These are phyloP conservation scores for Numenius arquata DNA, from an alignment of 2,113 vertebrate genomes.

Conservation along the genomic window DNA sequence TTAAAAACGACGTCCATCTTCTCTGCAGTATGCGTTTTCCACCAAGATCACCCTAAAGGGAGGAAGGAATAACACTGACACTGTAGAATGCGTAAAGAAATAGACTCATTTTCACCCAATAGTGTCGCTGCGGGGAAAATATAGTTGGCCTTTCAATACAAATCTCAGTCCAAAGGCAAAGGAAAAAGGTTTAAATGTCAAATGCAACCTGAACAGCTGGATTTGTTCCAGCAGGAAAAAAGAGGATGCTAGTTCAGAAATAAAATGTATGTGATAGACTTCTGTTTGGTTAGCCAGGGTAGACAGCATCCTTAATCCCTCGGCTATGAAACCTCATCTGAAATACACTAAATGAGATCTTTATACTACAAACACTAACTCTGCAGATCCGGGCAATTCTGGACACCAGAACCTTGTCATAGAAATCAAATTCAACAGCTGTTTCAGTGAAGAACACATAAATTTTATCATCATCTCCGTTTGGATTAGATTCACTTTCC, in stretches of 20 bases:
- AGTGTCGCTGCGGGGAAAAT: not conserved
- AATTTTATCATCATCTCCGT: constrained; percentile 79
- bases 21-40: constrained; percentile 76
- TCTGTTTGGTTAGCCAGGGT: not conserved
- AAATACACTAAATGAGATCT: not conserved
- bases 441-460: constrained; percentile 85
- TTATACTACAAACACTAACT: constrained; percentile 45
- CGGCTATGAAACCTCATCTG: not conserved
- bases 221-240: not conserved
- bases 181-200: not conserved
- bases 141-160: not conserved
- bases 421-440: constrained; percentile 82
- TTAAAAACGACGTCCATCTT: constrained; percentile 80
- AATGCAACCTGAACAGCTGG: not conserved
- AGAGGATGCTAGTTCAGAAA: not conserved
- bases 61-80: not conserved
- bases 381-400: constrained; percentile 82
- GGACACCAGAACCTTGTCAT: constrained; percentile 75
- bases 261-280: not conserved
- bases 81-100: not conserved
- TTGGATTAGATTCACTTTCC: constrained; percentile 68
- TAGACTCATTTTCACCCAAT: fast-evolving
- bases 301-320: not conserved
- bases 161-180: not conserved
- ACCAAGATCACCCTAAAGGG: constrained; percentile 75